Evolutionary conservation across 2,797 vertebrate species (phyloP), one percentile per base, ranked within the genome.

Genomic region (Coregonus suidteri): DNA sequence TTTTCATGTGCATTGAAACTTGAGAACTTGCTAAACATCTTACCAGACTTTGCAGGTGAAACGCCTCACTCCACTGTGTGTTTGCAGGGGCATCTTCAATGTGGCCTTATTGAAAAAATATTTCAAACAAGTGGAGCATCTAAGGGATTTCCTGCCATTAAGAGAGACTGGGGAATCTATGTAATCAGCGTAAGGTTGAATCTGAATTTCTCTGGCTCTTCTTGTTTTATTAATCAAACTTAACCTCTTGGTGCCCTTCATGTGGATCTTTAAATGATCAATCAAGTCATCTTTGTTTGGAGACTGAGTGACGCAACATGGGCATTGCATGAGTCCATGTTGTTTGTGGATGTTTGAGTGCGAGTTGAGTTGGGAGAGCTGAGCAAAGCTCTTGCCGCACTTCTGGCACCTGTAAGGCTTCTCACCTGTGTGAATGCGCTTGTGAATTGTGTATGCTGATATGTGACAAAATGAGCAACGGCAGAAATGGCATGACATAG

Each of bases 361-460:
- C 13, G 41, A 77, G n/a, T 84, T 80, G 1, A 91, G 79, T 59
- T 78, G 81, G 6, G 78, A 79, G 6, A 84, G 54, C 4, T 75
- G 79, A 73, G 83, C 73, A 76, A 89, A 90, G 11, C 74, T 76
- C 64, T 87, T 87, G 20, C 82, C 71, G 25, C 90, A 90, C 5
- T 62, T 13, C 34, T 71, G 41, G 64, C 88, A 90, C 25, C 80
- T 83, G 79, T 86, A 88, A 35, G 87, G 88, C 77, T 81, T 87
- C 20, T 82, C 78, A 25, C 86, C 87, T 11, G 83, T 87, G 74
- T 87, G 88, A 77, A 85, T 78, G n/a, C 83, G 85, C 53, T 30
- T 81, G 75, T 91, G 90, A 77, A 84, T 51, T 41, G 74, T 79
- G 4, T 85, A 87, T 3, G 85, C 87, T 0, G 89, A 82, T 37